phyloP scores from a whole-genome alignment of 1,140 invertebrate genomes.

The Metopolophium dirhodum region DNA sequence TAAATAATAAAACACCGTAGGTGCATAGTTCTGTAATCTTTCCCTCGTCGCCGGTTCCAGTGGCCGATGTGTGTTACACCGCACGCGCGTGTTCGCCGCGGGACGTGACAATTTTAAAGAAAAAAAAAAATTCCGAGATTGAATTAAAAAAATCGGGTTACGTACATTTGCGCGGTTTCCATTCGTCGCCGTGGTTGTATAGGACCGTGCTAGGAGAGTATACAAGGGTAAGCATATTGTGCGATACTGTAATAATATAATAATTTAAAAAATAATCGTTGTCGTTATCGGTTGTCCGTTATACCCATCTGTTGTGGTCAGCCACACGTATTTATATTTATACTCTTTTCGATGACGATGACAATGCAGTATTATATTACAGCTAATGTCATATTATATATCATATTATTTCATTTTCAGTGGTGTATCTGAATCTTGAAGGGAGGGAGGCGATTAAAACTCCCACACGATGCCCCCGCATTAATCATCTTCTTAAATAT shows the following conservation, averaged over 20 bases:
- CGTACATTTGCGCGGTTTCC: not conserved
- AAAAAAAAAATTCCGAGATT: not conserved
- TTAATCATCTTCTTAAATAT: not conserved
- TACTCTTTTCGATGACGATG: not conserved
- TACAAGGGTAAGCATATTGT: not conserved
- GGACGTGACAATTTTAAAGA: not conserved
- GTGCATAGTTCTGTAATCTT: not conserved
- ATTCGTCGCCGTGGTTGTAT: not conserved
- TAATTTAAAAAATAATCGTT: not conserved
- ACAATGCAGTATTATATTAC: not conserved
- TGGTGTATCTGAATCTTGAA: not conserved
- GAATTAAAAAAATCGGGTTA: not conserved
- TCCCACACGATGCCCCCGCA: not conserved
- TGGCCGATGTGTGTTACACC: not conserved
- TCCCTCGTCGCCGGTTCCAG: not conserved
- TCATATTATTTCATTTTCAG: not conserved
- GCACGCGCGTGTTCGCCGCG: not conserved
- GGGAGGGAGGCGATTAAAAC: not conserved
- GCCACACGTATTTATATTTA: not conserved
- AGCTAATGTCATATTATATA: not conserved
- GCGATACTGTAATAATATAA: not conserved
- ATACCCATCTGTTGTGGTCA: not conserved
- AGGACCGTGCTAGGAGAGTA: not conserved
- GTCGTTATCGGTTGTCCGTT: not conserved
- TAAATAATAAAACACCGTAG: too few relatives aligned